Base-by-base conservation (phyloP, 2,888 invertebrate species). In the Anthrax anthrax region DNA sequence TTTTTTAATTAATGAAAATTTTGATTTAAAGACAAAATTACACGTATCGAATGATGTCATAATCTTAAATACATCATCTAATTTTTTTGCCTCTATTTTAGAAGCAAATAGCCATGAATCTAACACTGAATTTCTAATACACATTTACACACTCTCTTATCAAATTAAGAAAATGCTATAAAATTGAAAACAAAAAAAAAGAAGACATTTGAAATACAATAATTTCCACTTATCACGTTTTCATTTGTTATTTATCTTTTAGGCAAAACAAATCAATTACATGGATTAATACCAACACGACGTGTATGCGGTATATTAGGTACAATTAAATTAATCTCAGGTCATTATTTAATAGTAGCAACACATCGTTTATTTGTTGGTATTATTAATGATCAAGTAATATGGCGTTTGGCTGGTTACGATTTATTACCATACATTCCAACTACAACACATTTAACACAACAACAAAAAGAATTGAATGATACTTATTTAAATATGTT, bases 241-340 rank as follows among this genome's bases (percentile, higher is more conserved):
- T 23, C 36, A 3, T 42, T 38, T 4, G 1, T 19, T 37, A 19
- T 10, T 43, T n/a, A 18, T 23, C 36, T 23, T 62, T 59, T 54
- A 73, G 72, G 59, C n/a, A 72, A 74, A 59, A 65, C 72, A 44
- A 75, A 74, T 54, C 78, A 81, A 64, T 75, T 84, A 57, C 77
- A 79, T 42, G 72, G 75, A 32, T 69, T 72, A 42, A 76, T 76
- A 18, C 73, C 76, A 48, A 74, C 76, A 47, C 73, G 77, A 40
- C 76, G 80, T 47, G 85, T 95, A 55, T 91, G 84, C 71, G 95
- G 95, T 0, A 78, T 96, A 51, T 71, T 95, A 18, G 96, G 96
- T 18, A 79, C 83, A 29, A 81, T 95, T 50, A 78, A 80, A 50
- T 73, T 95, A 1, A 70, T 94, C 50, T 84, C 88, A 46, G 92